A percentile compares a stretch with the other conserved stretches of the same genome.
These are phyloP conservation scores for Ophion slaviceki DNA, from an alignment of 2,888 invertebrate genomes.

Conservation along the genomic window DNA sequence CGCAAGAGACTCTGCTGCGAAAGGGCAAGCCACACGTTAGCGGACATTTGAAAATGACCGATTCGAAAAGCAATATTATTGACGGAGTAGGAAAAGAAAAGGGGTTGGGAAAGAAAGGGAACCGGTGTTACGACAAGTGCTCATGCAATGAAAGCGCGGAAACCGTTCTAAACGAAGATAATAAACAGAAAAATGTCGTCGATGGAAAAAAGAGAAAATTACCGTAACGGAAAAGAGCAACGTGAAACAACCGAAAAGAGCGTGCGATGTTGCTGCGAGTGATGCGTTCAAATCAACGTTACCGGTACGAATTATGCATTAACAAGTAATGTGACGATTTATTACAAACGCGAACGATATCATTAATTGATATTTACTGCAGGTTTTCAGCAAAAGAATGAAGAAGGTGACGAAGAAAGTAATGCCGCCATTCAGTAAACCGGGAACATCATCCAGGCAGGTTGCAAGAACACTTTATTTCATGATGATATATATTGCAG, in stretches of 20 bases:
- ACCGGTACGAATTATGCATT: no score
- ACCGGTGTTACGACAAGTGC: no score
- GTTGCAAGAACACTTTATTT: constrained; percentile 29
- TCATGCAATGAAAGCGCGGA: no score
- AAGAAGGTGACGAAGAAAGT: constrained; percentile 24
- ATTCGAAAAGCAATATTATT: no score
- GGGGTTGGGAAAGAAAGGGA: no score
- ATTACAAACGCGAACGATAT: not conserved
- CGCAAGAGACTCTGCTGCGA: constrained; percentile 35
- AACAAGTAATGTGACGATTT: no score
- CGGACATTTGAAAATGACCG: no score
- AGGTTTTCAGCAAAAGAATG: constrained; percentile 39
- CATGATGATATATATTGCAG: constrained; percentile 25
- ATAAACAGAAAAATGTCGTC: constrained; percentile 8
- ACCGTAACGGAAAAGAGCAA: constrained; percentile 16
- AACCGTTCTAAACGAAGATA: no score
- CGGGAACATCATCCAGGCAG: constrained; percentile 19
- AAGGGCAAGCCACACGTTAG: constrained; percentile 13
- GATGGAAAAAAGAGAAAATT: constrained; percentile 22
- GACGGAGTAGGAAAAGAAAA: no score
- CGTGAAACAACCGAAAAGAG: constrained; percentile 18
- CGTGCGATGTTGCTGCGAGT: constrained; percentile 3
- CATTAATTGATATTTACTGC: constrained; percentile 32
- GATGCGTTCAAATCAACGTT: constrained; percentile 2
- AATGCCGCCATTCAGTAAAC: constrained; percentile 15